A percentile compares a stretch with the other conserved stretches of the same genome.
Conservation (phyloP, 2,888 invertebrate genomes). For the Vesta saturnalis region DNA sequence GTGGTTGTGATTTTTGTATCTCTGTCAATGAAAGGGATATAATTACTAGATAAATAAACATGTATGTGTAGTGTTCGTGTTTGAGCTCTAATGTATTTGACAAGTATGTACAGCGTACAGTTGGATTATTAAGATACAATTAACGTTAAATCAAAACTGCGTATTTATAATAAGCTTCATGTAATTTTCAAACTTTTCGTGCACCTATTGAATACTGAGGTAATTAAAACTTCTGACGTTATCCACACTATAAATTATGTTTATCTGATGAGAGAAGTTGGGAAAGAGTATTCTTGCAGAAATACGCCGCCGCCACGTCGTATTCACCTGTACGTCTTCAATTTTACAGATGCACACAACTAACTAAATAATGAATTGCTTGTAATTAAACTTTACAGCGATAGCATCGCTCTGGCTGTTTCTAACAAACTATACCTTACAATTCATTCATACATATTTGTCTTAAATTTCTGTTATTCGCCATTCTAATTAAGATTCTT, state of each 20-base stretch:
- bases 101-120: too few relatives aligned
- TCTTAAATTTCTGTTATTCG: too few relatives aligned
- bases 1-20: too few relatives aligned
- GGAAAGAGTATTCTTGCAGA: background rate
- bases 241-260: background rate
- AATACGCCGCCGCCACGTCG: background rate
- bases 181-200: conserved; percentile 1
- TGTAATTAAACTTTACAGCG: conserved; percentile 25
- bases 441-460: background rate
- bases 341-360: conserved; percentile 5
- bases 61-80: too few relatives aligned
- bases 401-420: background rate
- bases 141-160: background rate
- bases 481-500: too few relatives aligned
- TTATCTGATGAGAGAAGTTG: conserved; percentile 1
- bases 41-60: too few relatives aligned
- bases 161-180: background rate
- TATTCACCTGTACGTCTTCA: conserved; percentile 1
- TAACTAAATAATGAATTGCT: conserved; percentile 24
- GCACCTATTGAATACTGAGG: background rate
- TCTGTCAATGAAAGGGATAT: too few relatives aligned
- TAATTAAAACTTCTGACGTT: background rate
- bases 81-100: too few relatives aligned
- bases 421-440: background rate
- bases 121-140: background rate